Evolutionary conservation across 2,797 vertebrate species (phyloP).

Genomic region (Poeciliopsis presidionis): DNA sequence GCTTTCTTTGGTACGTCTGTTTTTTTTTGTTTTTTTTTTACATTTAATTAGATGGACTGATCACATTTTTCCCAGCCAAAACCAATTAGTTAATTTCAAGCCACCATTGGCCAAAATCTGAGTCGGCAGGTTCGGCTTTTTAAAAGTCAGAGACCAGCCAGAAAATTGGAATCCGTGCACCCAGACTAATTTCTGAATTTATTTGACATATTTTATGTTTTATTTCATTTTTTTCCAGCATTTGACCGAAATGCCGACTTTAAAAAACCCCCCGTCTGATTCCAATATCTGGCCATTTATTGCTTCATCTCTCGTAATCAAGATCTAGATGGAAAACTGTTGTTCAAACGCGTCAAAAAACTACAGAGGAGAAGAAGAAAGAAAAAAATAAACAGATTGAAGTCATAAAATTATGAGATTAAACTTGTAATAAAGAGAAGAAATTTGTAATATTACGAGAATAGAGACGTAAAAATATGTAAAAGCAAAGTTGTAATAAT

Average conservation of each 20-base stretch:
- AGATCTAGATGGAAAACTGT: background rate
- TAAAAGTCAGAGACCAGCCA: too few relatives aligned
- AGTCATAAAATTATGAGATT: too few relatives aligned
- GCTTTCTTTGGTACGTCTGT: conserved; percentile 36
- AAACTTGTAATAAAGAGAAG: too few relatives aligned
- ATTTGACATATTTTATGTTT: background rate
- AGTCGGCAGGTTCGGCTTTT: background rate
- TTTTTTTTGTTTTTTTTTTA: background rate
- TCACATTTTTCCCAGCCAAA: background rate
- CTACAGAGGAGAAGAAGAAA: too few relatives aligned
- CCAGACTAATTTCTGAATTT: background rate
- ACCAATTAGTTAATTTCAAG: background rate
- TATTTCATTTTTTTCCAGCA: background rate
- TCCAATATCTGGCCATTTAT: background rate
- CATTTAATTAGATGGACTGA: background rate
- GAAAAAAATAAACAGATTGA: too few relatives aligned
- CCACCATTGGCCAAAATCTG: background rate
- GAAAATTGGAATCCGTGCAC: background rate
- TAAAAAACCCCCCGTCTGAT: background rate
- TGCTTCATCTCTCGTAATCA: background rate
- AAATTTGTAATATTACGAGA: too few relatives aligned
- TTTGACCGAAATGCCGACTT: background rate
- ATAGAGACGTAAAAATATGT: too few relatives aligned
- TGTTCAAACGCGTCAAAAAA: background rate
- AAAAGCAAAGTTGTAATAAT: too few relatives aligned